Evolutionary conservation across 2,888 invertebrate genomes (phyloP).

Genomic region (Alitta virens): DNA sequence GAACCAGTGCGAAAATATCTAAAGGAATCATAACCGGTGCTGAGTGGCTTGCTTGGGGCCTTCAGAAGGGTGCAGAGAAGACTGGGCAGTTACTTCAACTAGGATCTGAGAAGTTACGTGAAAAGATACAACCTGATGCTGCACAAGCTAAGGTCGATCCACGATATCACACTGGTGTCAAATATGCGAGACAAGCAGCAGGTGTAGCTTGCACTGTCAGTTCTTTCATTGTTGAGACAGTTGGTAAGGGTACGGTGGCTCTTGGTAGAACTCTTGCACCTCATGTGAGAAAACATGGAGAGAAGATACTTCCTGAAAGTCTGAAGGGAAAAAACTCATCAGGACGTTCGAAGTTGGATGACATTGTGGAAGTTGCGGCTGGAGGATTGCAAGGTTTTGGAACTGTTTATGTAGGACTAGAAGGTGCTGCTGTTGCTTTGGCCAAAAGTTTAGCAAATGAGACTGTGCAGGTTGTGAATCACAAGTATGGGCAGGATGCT

Average conservation of each 20-base stretch:
- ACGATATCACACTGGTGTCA: slow-evolving; percentile 63
- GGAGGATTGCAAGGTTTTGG: slow-evolving; percentile 71
- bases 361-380: slow-evolving; percentile 68
- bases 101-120: slow-evolving; percentile 66
- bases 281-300: slow-evolving; percentile 66
- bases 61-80: slow-evolving; percentile 68
- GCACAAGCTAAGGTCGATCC: slow-evolving; percentile 61
- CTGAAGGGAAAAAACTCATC: slow-evolving; percentile 60
- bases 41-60: slow-evolving; percentile 67
- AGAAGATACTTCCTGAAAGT: slow-evolving; percentile 63
- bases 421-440: slow-evolving; percentile 68
- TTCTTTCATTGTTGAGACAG: slow-evolving; percentile 65
- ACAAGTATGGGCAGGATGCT: slow-evolving; percentile 73
- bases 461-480: slow-evolving; percentile 72
- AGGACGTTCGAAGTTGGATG: slow-evolving; percentile 60
- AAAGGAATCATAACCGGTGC: slow-evolving; percentile 61
- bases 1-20: slow-evolving; percentile 57
- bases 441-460: slow-evolving; percentile 67
- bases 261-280: slow-evolving; percentile 70
- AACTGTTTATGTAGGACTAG: slow-evolving; percentile 71
- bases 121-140: slow-evolving; percentile 59
- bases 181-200: slow-evolving; percentile 69
- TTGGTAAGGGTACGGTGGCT: slow-evolving; percentile 69
- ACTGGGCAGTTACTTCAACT: slow-evolving; percentile 65
- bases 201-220: slow-evolving; percentile 70